Evolutionary conservation across 2,888 invertebrate genomes (phyloP).

Genomic region (Cataglyphis livida): DNA sequence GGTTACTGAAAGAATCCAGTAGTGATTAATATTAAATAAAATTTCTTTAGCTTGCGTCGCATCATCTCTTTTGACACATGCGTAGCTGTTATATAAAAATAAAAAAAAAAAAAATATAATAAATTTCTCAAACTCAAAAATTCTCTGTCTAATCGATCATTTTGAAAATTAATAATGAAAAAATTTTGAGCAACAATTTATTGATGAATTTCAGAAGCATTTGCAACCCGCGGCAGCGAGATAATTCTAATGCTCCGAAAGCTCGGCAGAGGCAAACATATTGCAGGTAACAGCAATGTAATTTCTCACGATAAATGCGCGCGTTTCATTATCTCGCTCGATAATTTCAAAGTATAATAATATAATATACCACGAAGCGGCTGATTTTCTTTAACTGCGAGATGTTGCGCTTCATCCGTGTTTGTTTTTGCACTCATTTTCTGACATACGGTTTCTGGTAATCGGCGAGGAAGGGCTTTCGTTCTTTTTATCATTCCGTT

Average conservation of each 20-base stretch:
- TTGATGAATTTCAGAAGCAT: constrained; percentile 6
- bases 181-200: constrained; percentile 8
- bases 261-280: neutral
- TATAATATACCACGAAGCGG: constrained; percentile 52
- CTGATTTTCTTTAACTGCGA: constrained; percentile 29
- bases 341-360: constrained; percentile 67
- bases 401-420: constrained; percentile 33
- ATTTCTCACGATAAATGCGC: constrained; percentile 75
- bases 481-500: constrained; percentile 67
- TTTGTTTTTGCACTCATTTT: constrained; percentile 72
- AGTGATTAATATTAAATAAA: constrained; percentile 5
- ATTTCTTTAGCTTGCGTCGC: neutral
- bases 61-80: neutral
- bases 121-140: neutral
- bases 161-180: neutral
- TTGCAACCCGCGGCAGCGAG: constrained; percentile 15
- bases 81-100: neutral
- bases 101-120: neutral
- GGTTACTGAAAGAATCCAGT: neutral
- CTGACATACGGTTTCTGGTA: constrained; percentile 63
- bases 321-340: constrained; percentile 67
- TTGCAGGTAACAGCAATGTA: constrained; percentile 60
- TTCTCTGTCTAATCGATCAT: neutral
- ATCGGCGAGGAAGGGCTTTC: constrained; percentile 66
- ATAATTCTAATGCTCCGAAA: constrained; percentile 73